phyloP scores from a whole-genome alignment of 1,140 invertebrate species.

The Portunus trituberculatus region DNA sequence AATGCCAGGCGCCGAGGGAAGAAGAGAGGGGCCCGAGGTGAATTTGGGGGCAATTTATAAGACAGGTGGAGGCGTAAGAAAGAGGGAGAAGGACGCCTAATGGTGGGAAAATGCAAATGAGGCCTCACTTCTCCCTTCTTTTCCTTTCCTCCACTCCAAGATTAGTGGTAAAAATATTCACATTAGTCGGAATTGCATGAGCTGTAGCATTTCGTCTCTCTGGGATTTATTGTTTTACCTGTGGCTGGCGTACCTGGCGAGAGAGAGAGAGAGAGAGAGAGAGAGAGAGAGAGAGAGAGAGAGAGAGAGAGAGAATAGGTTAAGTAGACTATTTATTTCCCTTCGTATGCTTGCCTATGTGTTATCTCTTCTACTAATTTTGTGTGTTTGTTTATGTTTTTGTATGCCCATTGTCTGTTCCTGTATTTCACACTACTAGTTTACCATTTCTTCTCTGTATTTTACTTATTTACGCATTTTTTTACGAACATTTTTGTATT shows the following conservation, averaged over 20 bases:
- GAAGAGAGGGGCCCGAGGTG: not conserved
- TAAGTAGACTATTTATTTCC: too few relatives aligned
- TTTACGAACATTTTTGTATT: too few relatives aligned
- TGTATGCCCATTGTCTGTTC: too few relatives aligned
- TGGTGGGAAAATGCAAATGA: conserved; percentile 1
- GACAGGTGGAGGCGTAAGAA: conserved; percentile 2
- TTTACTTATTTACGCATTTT: too few relatives aligned
- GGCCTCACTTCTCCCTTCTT: conserved; percentile 8
- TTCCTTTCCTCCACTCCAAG: not conserved
- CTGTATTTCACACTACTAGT: too few relatives aligned
- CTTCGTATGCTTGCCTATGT: too few relatives aligned
- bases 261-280: not conserved
- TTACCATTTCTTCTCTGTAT: too few relatives aligned
- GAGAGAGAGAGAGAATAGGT: too few relatives aligned
- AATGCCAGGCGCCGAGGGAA: not conserved
- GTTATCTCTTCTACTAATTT: too few relatives aligned
- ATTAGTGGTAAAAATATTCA: conserved; percentile 15
- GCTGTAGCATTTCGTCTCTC: not conserved
- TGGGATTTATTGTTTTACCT: not conserved
- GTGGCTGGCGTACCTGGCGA: not conserved
- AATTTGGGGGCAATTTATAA: conserved; percentile 4
- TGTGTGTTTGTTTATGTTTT: too few relatives aligned
- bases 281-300: too few relatives aligned
- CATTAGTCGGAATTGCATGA: conserved; percentile 2
- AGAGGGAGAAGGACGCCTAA: not conserved